Conservation (phyloP, 2,888 invertebrate genomes). For the Polylopha cassiicola region DNA sequence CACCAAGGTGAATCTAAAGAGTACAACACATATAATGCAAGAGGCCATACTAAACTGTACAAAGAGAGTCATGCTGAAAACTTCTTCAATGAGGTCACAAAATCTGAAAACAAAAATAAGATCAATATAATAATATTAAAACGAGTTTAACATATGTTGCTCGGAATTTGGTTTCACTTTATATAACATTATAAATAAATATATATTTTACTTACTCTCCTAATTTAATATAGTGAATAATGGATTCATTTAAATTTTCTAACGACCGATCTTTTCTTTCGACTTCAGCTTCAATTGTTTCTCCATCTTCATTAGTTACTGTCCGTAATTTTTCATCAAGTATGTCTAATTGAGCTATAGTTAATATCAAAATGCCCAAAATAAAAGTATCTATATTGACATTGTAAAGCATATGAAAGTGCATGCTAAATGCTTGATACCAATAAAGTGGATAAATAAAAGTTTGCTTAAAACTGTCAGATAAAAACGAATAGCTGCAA, state of each 20-base stretch:
- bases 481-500: conserved; percentile 45
- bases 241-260: conserved; percentile 36
- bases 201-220: conserved; percentile 36
- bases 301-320: conserved; percentile 30
- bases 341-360: conserved; percentile 51
- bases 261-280: conserved; percentile 22
- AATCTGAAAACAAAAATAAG: conserved; percentile 40
- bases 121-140: not conserved
- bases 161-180: not conserved
- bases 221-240: conserved; percentile 44
- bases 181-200: not conserved
- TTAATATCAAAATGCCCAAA: conserved; percentile 45
- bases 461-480: conserved; percentile 32
- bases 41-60: conserved; percentile 51
- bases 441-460: conserved; percentile 45
- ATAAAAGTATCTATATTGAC: conserved; percentile 50
- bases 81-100: conserved; percentile 41
- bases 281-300: conserved; percentile 7
- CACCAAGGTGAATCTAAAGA: conserved; percentile 57
- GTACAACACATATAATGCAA: conserved; percentile 51
- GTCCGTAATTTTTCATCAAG: conserved; percentile 42
- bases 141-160: not conserved
- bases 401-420: conserved; percentile 43
- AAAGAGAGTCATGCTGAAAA: conserved; percentile 47
- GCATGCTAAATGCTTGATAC: conserved; percentile 47